Percentiles rank a stretch among this genome's conserved stretches.
These are phyloP conservation scores for Anguilla pacifica DNA, from an alignment of 2,797 vertebrate genomes.

Conservation along the genomic window DNA sequence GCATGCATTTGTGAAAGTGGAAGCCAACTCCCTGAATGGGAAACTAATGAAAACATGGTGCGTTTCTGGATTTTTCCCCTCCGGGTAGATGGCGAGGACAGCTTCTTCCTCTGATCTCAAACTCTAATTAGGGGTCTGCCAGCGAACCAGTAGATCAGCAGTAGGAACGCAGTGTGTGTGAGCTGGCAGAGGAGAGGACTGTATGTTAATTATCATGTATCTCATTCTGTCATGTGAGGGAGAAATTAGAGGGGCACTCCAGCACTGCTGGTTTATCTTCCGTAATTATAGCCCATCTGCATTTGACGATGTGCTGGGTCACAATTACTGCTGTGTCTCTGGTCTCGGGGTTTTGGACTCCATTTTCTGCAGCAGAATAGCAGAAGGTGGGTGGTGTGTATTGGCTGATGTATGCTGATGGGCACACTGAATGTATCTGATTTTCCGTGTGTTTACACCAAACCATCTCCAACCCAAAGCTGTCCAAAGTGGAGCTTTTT, in stretches of 20 bases:
- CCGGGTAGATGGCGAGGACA: not conserved
- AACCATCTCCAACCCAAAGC: not conserved
- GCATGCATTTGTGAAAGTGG: not conserved
- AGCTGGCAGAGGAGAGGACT: slow-evolving; percentile 66
- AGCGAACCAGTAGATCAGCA: slow-evolving; percentile 59
- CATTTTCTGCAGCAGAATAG: slow-evolving; percentile 9
- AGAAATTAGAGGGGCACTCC: slow-evolving; percentile 80
- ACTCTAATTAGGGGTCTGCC: slow-evolving; percentile 60
- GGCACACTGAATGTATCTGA: too few relatives aligned
- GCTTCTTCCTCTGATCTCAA: slow-evolving; percentile 43
- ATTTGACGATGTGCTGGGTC: slow-evolving; percentile 48
- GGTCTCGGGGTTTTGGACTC: not conserved
- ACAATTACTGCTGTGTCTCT: not conserved
- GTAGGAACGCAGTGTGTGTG: slow-evolving; percentile 64
- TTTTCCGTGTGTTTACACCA: not conserved
- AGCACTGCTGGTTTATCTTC: slow-evolving; percentile 71
- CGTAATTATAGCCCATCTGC: slow-evolving; percentile 82
- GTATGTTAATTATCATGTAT: slow-evolving; percentile 80
- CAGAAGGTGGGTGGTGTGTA: not conserved
- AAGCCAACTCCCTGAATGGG: not conserved
- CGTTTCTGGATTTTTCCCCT: not conserved
- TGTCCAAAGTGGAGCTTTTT: not conserved
- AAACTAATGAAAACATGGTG: slow-evolving; percentile 1
- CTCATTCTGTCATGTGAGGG: slow-evolving; percentile 73
- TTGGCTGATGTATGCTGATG: not conserved